Evolutionary conservation across 2,888 invertebrate genomes (phyloP), one percentile per base, ranked within the genome.

Genomic region (Monopis laevigella): DNA sequence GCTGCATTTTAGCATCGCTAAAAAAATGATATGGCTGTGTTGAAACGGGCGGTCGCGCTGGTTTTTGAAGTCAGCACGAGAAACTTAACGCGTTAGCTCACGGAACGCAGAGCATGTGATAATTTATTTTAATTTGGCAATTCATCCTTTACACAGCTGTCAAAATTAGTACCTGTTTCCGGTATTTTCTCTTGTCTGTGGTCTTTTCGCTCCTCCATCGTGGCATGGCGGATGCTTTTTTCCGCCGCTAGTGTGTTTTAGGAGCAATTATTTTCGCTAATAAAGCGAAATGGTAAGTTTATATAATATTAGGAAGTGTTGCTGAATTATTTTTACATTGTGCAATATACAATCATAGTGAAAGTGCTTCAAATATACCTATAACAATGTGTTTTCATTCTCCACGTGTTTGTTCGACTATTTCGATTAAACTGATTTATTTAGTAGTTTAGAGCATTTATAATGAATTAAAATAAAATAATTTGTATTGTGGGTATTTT

Each of bases 171-270:
- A n/a, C n/a, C n/a, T n/a, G n/a, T n/a, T n/a, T n/a, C n/a, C n/a
- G n/a, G n/a, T n/a, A n/a, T n/a, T n/a, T n/a, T n/a, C n/a, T 55
- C 51, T 45, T 50, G 48, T 56, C 69, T 82, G 78, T 80, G 78
- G 78, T 73, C 80, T 73, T 80, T 81, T 77, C 59, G 77, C 55
- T 75, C 66, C 78, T 77, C 67, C 81, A n/a, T n/a, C n/a, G 80
- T 80, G 81, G 80, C 81, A 80, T 80, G 81, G 80, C 77, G 77
- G 78, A 78, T 74, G 73, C 75, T 78, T 63, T 65, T 51, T 62
- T 60, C 69, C 71, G 57, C 72, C 74, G 70, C 60, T 46, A 51
- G 53, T 70, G 69, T 71, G 73, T 59, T 71, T 66, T 62, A 65
- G 59, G 70, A 74, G 74, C 74, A 62, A 73, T 59, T 62, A 60